Evolutionary conservation across 2,888 invertebrate species (phyloP), one percentile per base, ranked within the genome.

Genomic region (Caenorhabditis sinica): DNA sequence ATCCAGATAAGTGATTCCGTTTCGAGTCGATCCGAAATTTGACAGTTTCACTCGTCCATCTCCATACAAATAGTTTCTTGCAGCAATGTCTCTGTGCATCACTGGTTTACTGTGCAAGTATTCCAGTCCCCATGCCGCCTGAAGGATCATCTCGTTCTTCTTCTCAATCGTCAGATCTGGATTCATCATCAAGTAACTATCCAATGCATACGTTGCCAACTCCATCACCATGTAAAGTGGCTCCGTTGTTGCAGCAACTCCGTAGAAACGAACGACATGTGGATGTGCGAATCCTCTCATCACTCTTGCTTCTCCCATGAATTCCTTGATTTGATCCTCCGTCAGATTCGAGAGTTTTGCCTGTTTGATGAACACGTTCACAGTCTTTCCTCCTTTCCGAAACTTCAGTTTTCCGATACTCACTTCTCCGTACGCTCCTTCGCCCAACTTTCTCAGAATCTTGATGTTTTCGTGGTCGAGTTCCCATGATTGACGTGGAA

Each of bases 291-390:
- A n/a, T n/a, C n/a, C n/a, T n/a, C n/a, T n/a, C n/a, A n/a, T n/a
- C n/a, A n/a, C n/a, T n/a, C n/a, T n/a, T n/a, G n/a, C n/a, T n/a
- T n/a, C n/a, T n/a, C n/a, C 88, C 89, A 90, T 89, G 81, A 90
- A 90, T 76, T 89, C 89, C 69, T 89, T 89, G 81, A 89, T 89
- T 74, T 89, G 89, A 30, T 88, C 88, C 73, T 89, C 89, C 9
- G 87, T 89, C 43, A 88, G 60, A 23, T 80, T 69, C 25, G 83
- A 83, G n/a, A 89, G 76, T 69, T 89, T 89, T 51, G 89, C 88
- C 83, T 80, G 69, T 36, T 87, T 87, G 68, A 88, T 82, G 11
- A 85, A 86, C 11, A 87, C 87, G 23, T 68, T 30, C 15, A 86
- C 68, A 11, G 63, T 43, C 25, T 66, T 69, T 13, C 82, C 75